Base-by-base conservation (phyloP, 2,888 invertebrate species). In the Cistogaster globosa region DNA sequence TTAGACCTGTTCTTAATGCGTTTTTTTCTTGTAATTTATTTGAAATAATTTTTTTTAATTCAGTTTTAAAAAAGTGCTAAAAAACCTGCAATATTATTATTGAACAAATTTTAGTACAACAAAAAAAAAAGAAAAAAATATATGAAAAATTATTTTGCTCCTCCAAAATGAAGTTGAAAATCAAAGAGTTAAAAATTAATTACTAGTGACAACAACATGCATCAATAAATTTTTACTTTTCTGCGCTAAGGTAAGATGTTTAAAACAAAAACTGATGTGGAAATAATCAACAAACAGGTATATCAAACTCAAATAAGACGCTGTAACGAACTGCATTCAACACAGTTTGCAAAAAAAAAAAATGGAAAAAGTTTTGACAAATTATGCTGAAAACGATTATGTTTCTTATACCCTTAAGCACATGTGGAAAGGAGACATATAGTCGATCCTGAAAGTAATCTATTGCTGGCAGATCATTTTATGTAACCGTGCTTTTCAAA, bases 231-330 rank as follows among this genome's bases (percentile, higher is more conserved):
- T 55, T 55, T 53, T 45, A 60, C 26, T 69, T 36, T 69, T 63
- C 58, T 51, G 48, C 20, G 48, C 42, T 22, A n/a, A 38, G 48
- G 60, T 58, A 67, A 76, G 55, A 67, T 22, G 60, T 48, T 51
- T 36, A 18, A 69, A 79, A 36, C 48, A 62, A 67, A 20, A 67
- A 60, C 22, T 63, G 32, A 6, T 32, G 8, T 68, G 78, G 48
- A 67, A 77, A 72, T 60, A 69, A 60, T 78, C 78, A 82, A 75
- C 75, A 85, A 71, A 63, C 77, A 78, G 82, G 78, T 85, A 82
- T 4, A 42, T 42, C 42, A 69, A 74, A 74, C 32, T 69, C 12
- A 78, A 78, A 68, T 48, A 63, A 74, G 20, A 48, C 11, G 45
- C 53, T 53, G n/a, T 16, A 62, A 16, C 48, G 58, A 65, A 16